phyloP scores from a whole-genome alignment of 2,888 invertebrate genomes.

The Timema podura region DNA sequence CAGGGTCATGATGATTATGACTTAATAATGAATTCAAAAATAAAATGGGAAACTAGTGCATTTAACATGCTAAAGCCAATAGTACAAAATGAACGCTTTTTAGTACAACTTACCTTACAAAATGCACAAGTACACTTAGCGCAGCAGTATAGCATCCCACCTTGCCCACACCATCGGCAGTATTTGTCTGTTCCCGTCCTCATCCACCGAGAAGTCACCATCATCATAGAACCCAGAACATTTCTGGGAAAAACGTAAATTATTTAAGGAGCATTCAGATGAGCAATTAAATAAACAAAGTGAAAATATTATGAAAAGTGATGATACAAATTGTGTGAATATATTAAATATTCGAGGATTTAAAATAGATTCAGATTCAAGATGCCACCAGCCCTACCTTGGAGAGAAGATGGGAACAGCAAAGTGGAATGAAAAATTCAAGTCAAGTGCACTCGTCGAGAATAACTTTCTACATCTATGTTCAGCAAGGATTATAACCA shows the following conservation, averaged over 20 bases:
- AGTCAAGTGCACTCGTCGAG: too few species aligned
- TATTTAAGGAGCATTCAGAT: not conserved
- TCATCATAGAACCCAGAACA: constrained; percentile 36
- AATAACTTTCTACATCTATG: too few species aligned
- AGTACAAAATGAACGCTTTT: too few species aligned
- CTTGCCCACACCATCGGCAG: constrained; percentile 51
- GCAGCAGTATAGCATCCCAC: constrained; percentile 46
- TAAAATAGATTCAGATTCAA: too few species aligned
- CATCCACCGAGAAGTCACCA: constrained; percentile 39
- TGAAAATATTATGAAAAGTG: not conserved
- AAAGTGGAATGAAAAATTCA: too few species aligned
- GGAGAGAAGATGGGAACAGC: too few species aligned
- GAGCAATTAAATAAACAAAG: not conserved
- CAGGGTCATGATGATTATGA: too few species aligned
- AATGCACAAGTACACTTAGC: constrained; percentile 47
- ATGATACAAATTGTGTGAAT: not conserved
- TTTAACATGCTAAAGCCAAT: too few species aligned
- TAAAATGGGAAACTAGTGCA: too few species aligned
- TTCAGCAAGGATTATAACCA: too few species aligned
- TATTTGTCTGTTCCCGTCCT: constrained; percentile 46
- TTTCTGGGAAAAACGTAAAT: constrained; percentile 28
- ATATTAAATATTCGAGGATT: not conserved
- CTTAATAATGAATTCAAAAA: too few species aligned
- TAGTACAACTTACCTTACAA: constrained; percentile 41
- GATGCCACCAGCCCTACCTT: too few species aligned